A percentile compares a stretch with the other conserved stretches of the same genome.
These are phyloP conservation scores for Hydractinia symbiolongicarpus DNA, from an alignment of 30 jellyfish, hydroid and myxozoan species.

Conservation along the genomic window DNA sequence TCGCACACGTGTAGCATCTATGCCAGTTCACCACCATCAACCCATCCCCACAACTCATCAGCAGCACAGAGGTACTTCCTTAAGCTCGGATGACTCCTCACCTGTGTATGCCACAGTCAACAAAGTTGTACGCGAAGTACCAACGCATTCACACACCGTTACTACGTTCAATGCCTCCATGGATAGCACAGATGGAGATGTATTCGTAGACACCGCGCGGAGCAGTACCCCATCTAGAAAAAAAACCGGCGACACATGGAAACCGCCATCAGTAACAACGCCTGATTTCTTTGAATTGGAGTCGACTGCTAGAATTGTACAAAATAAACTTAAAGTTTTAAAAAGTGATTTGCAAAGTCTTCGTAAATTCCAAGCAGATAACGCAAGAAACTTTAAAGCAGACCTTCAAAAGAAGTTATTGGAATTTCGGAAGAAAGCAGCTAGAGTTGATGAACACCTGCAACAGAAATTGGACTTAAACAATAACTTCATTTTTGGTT, in stretches of 20 bases:
- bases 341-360: constrained; percentile 7
- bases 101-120: constrained; percentile 12
- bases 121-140: not conserved
- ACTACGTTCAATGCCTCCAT: not conserved
- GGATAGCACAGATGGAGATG: constrained; percentile 15
- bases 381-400: constrained; percentile 24
- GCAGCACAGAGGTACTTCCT: too few relatives aligned
- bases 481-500: constrained; percentile 26
- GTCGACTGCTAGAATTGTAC: constrained; percentile 22
- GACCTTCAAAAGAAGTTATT: constrained; percentile 32
- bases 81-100: too few relatives aligned
- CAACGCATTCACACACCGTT: not conserved
- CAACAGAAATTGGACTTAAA: constrained; percentile 43
- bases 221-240: not conserved
- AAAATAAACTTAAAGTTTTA: constrained; percentile 6
- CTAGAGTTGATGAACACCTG: constrained; percentile 24
- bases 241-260: constrained; percentile 19
- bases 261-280: constrained; percentile 33
- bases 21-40: too few relatives aligned
- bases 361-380: constrained; percentile 19
- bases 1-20: too few relatives aligned
- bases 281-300: constrained; percentile 32
- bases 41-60: too few relatives aligned
- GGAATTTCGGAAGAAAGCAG: constrained; percentile 20
- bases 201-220: not conserved